These are phyloP conservation scores for Xiphydria camelus DNA, from an alignment of 2,888 invertebrate species.

Conservation along the genomic window DNA sequence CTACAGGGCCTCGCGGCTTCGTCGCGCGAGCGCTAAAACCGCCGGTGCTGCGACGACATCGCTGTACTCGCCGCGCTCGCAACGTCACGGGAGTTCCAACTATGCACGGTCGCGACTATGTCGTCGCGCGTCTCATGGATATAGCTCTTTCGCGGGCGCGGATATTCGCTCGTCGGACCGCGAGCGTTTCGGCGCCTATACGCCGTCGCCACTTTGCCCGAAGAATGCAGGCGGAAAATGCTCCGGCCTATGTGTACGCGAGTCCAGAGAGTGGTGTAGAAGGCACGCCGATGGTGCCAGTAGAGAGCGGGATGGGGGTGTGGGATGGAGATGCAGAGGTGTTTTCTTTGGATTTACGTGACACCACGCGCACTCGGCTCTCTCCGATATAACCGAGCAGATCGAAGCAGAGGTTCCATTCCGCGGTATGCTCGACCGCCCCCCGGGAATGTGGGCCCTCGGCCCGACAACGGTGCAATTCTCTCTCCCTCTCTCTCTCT, in stretches of 20 bases:
- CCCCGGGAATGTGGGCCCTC: conserved; percentile 41
- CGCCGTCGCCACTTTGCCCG: too few relatives aligned
- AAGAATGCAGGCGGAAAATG: conserved; percentile 38
- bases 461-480: conserved; percentile 31
- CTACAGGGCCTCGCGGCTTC: too few relatives aligned
- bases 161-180: background rate
- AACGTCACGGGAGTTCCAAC: too few relatives aligned
- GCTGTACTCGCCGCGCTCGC: too few relatives aligned
- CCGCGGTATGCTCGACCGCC: conserved; percentile 42
- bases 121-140: too few relatives aligned
- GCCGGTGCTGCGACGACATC: too few relatives aligned
- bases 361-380: conserved; percentile 37
- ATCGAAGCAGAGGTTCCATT: conserved; percentile 46
- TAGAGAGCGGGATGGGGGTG: conserved; percentile 7
- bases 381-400: conserved; percentile 39
- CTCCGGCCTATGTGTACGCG: conserved; percentile 12
- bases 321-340: conserved; percentile 34
- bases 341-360: conserved; percentile 49
- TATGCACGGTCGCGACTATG: too few relatives aligned
- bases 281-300: conserved; percentile 14
- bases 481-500: conserved; percentile 20
- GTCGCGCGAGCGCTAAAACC: too few relatives aligned
- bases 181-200: background rate
- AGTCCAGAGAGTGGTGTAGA: conserved; percentile 11
- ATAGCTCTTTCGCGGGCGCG: background rate